These are phyloP conservation scores for Esox lucius DNA, from an alignment of 2,797 vertebrate species.

Conservation along the genomic window DNA sequence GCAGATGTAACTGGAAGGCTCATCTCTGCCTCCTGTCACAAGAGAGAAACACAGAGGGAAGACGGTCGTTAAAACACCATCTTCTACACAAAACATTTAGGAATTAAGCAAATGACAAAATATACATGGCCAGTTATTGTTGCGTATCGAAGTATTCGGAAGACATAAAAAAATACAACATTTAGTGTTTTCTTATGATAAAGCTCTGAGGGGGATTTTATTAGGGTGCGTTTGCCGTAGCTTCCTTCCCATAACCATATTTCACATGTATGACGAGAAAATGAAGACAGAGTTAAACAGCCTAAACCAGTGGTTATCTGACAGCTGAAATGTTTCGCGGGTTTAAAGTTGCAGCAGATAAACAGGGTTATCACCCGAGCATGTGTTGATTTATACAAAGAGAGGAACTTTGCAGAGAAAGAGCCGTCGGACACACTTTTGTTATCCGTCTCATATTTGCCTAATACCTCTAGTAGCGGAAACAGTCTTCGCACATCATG, in stretches of 20 bases:
- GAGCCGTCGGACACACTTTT: conserved; percentile 30
- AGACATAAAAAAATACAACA: background rate
- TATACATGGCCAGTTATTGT: background rate
- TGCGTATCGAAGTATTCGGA: background rate
- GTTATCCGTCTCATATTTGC: conserved; percentile 23
- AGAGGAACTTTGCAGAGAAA: conserved; percentile 18
- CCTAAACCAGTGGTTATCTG: background rate
- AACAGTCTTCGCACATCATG: conserved; percentile 44
- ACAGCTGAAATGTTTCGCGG: background rate
- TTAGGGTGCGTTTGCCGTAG: background rate
- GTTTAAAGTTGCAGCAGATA: conserved; percentile 3
- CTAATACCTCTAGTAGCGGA: conserved; percentile 36
- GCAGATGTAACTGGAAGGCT: conserved; percentile 98
- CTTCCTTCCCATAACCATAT: background rate
- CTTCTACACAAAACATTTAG: conserved; percentile 8
- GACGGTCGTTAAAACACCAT: background rate
- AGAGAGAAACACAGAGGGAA: conserved; percentile 41
- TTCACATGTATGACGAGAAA: background rate
- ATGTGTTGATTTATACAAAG: conserved; percentile 11
- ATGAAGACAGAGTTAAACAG: background rate
- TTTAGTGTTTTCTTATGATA: background rate
- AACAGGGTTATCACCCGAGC: conserved; percentile 8
- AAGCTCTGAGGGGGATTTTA: background rate
- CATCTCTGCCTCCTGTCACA: conserved; percentile 91
- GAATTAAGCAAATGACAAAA: background rate